A percentile compares a stretch with the other conserved stretches of the same genome.
phyloP scores from a whole-genome alignment of 1,140 invertebrate species.

The Cydia fagiglandana region DNA sequence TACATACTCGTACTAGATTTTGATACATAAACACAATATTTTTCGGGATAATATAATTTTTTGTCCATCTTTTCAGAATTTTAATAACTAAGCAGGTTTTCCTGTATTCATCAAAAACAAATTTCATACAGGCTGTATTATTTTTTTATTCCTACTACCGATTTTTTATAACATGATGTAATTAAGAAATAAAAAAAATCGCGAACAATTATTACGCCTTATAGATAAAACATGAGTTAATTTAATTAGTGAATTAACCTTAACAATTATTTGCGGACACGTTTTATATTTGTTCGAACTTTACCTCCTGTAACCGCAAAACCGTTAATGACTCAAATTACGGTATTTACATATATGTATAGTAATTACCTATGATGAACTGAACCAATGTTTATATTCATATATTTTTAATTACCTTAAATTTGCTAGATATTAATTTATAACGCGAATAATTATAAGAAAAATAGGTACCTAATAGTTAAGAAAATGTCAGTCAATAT shows the following conservation, averaged over 20 bases:
- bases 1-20: too few species aligned
- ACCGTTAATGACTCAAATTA: background rate
- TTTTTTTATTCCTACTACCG: background rate
- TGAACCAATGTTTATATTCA: background rate
- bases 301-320: background rate
- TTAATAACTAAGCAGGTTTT: too few species aligned
- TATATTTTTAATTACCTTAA: too few species aligned
- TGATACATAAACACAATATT: too few species aligned
- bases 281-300: background rate
- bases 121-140: too few species aligned
- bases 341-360: background rate
- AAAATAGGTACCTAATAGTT: too few species aligned
- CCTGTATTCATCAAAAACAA: too few species aligned
- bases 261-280: background rate
- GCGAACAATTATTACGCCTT: background rate
- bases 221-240: conserved; percentile 7
- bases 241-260: background rate
- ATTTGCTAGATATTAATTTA: too few species aligned
- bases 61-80: too few species aligned
- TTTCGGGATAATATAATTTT: too few species aligned
- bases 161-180: background rate
- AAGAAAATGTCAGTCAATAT: too few species aligned
- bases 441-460: too few species aligned
- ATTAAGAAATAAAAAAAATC: background rate
- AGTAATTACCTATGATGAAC: background rate